Percentiles rank a stretch among this genome's conserved stretches.
Evolutionary conservation across 2,113 vertebrate species (phyloP).

Genomic region (Bucco capensis): DNA sequence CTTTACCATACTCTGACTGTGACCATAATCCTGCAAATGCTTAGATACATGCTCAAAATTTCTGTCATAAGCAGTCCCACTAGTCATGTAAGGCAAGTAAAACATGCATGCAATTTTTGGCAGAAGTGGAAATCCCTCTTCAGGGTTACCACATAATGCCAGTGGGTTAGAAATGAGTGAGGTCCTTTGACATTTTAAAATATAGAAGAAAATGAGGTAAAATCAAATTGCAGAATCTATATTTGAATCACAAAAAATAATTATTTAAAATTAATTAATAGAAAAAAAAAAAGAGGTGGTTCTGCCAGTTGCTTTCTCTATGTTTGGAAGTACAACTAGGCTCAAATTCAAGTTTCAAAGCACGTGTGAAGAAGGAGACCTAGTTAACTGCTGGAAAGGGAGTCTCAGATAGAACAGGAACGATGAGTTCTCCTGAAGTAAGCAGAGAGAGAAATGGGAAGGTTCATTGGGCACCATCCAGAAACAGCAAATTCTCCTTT

Average conservation of each 20-base stretch:
- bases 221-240: background rate
- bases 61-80: background rate
- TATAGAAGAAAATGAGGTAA: background rate
- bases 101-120: rapidly evolving
- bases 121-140: background rate
- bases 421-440: background rate
- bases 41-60: background rate
- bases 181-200: background rate
- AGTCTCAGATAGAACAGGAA: background rate
- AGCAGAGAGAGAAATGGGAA: background rate
- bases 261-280: no score
- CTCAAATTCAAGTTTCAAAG: background rate
- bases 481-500: background rate
- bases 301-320: background rate
- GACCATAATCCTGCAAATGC: background rate
- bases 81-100: background rate
- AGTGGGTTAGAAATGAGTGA: rapidly evolving
- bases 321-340: background rate
- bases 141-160: background rate
- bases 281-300: background rate
- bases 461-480: background rate
- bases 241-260: background rate
- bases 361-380: rapidly evolving
- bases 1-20: background rate
- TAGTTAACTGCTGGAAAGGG: background rate